Evolutionary conservation across 2,113 vertebrate species (phyloP), one percentile per base, ranked within the genome.

Genomic region (Triplophysa rosa): DNA sequence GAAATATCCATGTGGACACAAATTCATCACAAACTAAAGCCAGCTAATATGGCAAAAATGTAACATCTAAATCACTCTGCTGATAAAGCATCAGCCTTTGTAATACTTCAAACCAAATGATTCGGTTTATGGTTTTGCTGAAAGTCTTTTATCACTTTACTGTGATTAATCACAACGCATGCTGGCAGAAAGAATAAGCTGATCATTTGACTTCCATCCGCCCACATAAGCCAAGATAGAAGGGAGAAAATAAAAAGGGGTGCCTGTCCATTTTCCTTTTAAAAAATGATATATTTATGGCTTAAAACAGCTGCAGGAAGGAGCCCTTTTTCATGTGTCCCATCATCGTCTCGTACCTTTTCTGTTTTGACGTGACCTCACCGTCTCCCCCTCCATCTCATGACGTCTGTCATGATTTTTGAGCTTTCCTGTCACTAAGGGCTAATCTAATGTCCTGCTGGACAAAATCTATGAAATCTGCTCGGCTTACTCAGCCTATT

Each of bases 211-310:
- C 78, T 80, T 52, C 33, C 16, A 52, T 59, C 73, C 62, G 61
- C 69, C 61, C 69, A 79, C 24, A 16, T 59, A 19, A 40, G 49
- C 61, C 71, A 47, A 61, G 23, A 33, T 33, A 4, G 52, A 37
- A 10, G 33, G 29, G 14, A 56, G 33, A 52, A 8, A 54, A 26
- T 17, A 10, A 26, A n/a, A 54, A 11, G 8, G 40, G 23, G 21
- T 5, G 40, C 11, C 23, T 1, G 29, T 33, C 68, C 49, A 21
- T 73, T 82, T 82, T 67, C 63, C 78, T 67, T 73, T 79, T 76
- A 73, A 78, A 78, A 78, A 82, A 82, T 67, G 52, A 59, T 40
- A 79, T 79, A 82, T 82, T 77, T 82, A 73, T 82, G 78, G 81
- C 66, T 47, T 7, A 12, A 73, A 70, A 73, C 58, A 78, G 63